phyloP scores from a whole-genome alignment of 2,113 vertebrate genomes.

The Peromyscus maniculatus region DNA sequence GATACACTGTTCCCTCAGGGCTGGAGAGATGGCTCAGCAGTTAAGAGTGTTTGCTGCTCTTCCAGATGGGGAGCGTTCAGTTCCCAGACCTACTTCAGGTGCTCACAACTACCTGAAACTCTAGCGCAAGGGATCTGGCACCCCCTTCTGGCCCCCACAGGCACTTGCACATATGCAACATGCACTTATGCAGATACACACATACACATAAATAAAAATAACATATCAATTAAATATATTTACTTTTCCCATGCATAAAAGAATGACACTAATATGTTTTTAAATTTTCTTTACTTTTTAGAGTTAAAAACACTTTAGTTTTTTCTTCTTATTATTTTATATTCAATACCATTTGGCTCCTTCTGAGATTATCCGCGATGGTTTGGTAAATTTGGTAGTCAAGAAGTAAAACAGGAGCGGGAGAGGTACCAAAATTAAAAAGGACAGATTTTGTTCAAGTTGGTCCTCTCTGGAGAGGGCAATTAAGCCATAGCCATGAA shows the following conservation, averaged over 20 bases:
- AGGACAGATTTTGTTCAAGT: slow-evolving; percentile 93
- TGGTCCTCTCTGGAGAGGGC: slow-evolving; percentile 97
- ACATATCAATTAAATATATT: neutral
- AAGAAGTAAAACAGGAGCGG: slow-evolving; percentile 97
- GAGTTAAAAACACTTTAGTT: slow-evolving; percentile 14
- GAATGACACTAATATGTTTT: slow-evolving; percentile 52
- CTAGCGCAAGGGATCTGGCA: too few species aligned
- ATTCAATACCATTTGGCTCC: slow-evolving; percentile 93
- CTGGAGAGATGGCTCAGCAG: neutral
- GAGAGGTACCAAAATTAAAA: slow-evolving; percentile 95
- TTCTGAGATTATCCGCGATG: slow-evolving; percentile 95
- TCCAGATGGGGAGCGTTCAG: neutral
- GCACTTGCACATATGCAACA: neutral
- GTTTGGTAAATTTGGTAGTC: slow-evolving; percentile 97
- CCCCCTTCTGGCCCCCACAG: neutral
- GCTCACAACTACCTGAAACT: neutral
- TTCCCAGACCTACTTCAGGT: too few species aligned
- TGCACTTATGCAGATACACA: too few species aligned
- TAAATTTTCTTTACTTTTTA: slow-evolving; percentile 14
- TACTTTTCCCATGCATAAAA: neutral
- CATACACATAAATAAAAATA: neutral
- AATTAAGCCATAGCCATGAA: slow-evolving; percentile 98
- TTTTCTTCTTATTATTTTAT: slow-evolving; percentile 30
- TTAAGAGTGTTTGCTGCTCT: neutral
- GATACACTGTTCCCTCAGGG: neutral